A percentile compares a stretch with the other conserved stretches of the same genome.
phyloP scores from a whole-genome alignment of 2,888 invertebrate species.

The Xylota sylvarum region DNA sequence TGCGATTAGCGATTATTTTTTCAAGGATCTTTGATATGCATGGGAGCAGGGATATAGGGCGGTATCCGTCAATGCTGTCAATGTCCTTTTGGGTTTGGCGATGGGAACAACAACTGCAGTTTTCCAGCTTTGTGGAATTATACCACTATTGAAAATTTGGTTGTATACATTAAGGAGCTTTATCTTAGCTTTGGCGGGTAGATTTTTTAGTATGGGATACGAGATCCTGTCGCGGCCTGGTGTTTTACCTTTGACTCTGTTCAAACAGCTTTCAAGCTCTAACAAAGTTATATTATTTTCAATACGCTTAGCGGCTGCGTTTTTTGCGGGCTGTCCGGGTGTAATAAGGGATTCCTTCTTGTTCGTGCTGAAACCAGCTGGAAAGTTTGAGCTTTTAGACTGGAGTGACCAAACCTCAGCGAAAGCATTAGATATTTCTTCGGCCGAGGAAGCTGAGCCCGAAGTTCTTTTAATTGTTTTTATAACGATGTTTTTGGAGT shows the following conservation, averaged over 20 bases:
- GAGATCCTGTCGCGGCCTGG: neutral
- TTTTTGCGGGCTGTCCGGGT: no score
- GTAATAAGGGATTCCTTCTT: no score
- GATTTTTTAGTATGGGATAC: neutral
- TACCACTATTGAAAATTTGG: neutral
- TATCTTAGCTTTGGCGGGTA: neutral
- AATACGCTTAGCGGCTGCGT: neutral
- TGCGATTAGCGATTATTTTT: neutral
- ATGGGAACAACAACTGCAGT: neutral
- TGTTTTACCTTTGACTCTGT: neutral
- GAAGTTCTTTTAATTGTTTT: no score
- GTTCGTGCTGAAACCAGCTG: no score
- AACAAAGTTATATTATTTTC: neutral
- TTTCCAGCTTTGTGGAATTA: neutral
- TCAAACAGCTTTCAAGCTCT: neutral
- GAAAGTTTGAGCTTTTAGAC: no score
- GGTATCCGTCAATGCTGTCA: neutral
- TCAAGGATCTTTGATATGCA: neutral
- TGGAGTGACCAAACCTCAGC: no score
- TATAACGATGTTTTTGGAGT: no score
- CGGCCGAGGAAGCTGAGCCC: no score
- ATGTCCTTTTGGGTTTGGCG: constrained; percentile 3
- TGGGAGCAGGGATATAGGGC: neutral
- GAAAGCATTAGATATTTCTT: no score
- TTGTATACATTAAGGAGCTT: neutral